Base-by-base conservation (phyloP, 2,797 vertebrate genomes). In the Thaleichthys pacificus region DNA sequence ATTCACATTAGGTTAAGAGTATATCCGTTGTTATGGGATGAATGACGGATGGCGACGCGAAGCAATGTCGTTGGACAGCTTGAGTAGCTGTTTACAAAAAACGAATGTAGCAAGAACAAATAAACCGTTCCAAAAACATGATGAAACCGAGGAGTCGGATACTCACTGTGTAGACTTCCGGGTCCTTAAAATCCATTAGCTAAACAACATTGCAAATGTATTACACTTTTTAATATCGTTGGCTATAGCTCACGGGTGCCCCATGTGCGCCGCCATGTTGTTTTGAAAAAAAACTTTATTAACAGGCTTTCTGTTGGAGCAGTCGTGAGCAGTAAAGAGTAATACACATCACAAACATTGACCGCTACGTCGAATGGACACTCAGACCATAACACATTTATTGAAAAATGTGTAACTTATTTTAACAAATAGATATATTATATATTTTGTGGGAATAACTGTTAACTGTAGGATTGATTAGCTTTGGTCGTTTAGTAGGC, bases 281-380 rank as follows among this genome's bases (percentile, higher is more conserved):
- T 75, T 84, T 81, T 89, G 77, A 3, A 90, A 87, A n/a, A n/a
- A 70, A 92, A 82, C 93, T 93, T 93, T 93, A 93, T 93, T 61
- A 21, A 84, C 28, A 0, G n/a, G 2, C 1, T 0, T 24, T 2
- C 49, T 61, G 3, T 28, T 51, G 0, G 47, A 87, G 61, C 54
- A 61, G 14, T 12, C n/a, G 17, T 61, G 54, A 71, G 28, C 28
- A 28, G 28, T 28, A 28, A 28, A 6, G 32, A 35, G 32, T 8
- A 35, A 35, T 35, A 35, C 32, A 35, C 32, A 7, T 35, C 32
- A 35, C 32, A n/a, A 35, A 35, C 5, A 35, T 32, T 32, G 32
- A 32, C 32, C 32, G 32, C 4, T 32, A 8, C 32, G 32, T 35
- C 32, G 7, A 35, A 35, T 35, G 7, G 1, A 35, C 28, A 35